Conservation (phyloP, 2,888 invertebrate genomes). For the Oligia fasciuncula region DNA sequence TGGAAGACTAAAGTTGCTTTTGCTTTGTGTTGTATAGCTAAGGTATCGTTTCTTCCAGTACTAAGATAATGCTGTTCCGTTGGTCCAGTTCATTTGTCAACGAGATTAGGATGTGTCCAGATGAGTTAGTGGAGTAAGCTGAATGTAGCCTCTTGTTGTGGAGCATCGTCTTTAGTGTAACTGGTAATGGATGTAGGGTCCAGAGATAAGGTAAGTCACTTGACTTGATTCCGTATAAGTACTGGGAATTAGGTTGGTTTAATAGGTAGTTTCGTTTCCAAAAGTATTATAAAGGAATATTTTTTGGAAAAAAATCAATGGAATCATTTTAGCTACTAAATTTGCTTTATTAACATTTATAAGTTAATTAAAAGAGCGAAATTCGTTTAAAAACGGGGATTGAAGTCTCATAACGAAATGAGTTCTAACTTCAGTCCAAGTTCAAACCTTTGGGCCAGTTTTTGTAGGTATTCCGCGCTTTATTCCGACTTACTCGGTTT, state of each 20-base stretch:
- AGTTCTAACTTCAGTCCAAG: not conserved
- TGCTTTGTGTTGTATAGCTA: conserved; percentile 21
- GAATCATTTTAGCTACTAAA: not conserved
- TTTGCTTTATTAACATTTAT: not conserved
- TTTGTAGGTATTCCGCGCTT: not conserved
- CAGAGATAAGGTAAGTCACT: conserved; percentile 56
- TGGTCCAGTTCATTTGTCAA: conserved; percentile 73
- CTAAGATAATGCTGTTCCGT: conserved; percentile 69
- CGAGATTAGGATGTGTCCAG: conserved; percentile 70
- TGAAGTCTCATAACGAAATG: not conserved
- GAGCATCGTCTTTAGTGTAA: conserved; percentile 63
- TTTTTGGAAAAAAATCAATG: not conserved
- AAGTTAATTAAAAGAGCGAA: not conserved
- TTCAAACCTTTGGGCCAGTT: not conserved
- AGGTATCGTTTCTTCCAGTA: conserved; percentile 63
- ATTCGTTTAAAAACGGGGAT: not conserved
- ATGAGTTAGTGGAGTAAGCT: conserved; percentile 66
- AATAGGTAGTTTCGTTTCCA: not conserved
- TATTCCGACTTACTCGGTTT: not conserved
- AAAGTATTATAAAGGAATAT: not conserved
- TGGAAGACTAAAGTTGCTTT: conserved; percentile 29
- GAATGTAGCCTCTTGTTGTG: conserved; percentile 62
- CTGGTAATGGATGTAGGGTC: conserved; percentile 65
- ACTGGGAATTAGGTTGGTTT: conserved; percentile 23
- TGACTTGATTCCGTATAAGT: conserved; percentile 34